Percentiles rank a stretch among this genome's conserved stretches.
Evolutionary conservation across 2,797 vertebrate genomes (phyloP).

Genomic region (Prionace glauca): DNA sequence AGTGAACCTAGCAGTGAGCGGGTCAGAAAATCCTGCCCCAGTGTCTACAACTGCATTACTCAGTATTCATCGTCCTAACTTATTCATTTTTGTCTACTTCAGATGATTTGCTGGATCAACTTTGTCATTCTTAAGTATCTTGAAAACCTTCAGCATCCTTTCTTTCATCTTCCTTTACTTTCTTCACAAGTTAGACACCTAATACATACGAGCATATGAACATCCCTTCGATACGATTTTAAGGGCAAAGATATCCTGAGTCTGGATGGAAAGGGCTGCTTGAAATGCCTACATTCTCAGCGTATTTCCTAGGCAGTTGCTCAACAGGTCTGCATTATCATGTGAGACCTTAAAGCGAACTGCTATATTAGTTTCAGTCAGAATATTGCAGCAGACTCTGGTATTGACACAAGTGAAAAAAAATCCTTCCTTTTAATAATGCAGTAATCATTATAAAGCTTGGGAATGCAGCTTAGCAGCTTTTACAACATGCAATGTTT

Average conservation of each 20-base stretch:
- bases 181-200: neutral
- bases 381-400: neutral
- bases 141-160: neutral
- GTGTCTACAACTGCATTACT: neutral
- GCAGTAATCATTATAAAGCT: neutral
- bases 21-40: no score
- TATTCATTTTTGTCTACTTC: neutral
- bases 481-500: neutral
- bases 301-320: neutral
- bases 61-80: neutral
- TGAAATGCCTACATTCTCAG: neutral
- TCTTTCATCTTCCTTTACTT: neutral
- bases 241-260: neutral
- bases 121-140: neutral
- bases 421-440: neutral
- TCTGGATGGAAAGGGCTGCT: neutral
- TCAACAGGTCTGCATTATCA: neutral
- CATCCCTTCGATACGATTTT: neutral
- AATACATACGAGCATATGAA: no score
- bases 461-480: neutral
- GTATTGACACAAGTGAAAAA: neutral
- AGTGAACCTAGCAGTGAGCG: no score
- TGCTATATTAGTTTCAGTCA: neutral
- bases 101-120: neutral
- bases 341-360: neutral